phyloP scores from a whole-genome alignment of 2,888 invertebrate species.

The Xestia c-nigrum region DNA sequence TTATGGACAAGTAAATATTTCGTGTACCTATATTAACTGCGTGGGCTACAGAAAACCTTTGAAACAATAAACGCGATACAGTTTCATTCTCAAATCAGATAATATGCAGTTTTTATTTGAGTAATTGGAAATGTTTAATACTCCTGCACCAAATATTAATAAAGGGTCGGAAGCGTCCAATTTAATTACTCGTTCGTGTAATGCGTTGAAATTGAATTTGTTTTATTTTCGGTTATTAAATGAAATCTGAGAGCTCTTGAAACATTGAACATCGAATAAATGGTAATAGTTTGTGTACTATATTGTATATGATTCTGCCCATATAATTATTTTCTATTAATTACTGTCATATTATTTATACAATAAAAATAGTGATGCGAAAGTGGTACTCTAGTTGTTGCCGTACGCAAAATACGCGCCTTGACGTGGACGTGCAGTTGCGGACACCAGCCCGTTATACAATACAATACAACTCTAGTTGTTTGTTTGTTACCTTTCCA shows the following conservation, averaged over 20 bases:
- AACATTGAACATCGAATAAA: background rate
- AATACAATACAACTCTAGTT: too few species aligned
- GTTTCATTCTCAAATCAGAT: background rate
- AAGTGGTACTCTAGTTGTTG: too few species aligned
- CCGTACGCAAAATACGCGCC: too few species aligned
- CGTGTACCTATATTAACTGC: background rate
- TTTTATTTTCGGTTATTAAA: background rate
- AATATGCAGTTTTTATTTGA: background rate
- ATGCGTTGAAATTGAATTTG: background rate
- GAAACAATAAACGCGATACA: slow-evolving; percentile 7
- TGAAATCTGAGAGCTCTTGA: background rate
- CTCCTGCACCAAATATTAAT: background rate
- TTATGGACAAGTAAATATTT: slow-evolving; percentile 14
- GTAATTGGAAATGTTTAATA: background rate
- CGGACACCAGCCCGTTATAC: too few species aligned
- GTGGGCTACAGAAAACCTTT: slow-evolving; percentile 18
- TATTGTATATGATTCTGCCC: background rate
- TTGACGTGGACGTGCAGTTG: too few species aligned
- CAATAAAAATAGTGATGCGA: background rate
- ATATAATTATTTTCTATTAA: background rate
- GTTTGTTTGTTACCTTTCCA: background rate
- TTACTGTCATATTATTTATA: background rate
- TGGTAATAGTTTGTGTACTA: background rate
- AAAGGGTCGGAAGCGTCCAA: background rate
- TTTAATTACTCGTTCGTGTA: background rate